phyloP scores from a whole-genome alignment of 2,888 invertebrate genomes.

The Halocaridina rubra region DNA sequence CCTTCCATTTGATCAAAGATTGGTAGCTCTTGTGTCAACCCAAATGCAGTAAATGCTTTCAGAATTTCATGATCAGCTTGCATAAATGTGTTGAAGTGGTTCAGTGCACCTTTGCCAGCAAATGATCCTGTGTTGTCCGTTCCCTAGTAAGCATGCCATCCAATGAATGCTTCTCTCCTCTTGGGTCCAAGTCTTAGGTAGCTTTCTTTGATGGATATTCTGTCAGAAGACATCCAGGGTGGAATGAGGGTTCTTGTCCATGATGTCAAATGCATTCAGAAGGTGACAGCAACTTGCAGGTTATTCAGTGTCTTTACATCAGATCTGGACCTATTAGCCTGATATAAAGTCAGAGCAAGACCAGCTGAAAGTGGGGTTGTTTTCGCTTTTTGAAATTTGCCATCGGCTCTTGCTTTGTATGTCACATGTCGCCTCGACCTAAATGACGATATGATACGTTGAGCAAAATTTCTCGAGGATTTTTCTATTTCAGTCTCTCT shows the following conservation, averaged over 20 bases:
- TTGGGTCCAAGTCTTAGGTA: background rate
- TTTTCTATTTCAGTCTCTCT: background rate
- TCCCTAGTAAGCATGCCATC: background rate
- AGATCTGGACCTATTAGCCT: too few species aligned
- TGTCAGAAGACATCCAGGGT: background rate
- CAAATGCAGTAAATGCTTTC: background rate
- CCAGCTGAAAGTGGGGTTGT: too few species aligned
- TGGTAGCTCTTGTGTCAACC: background rate
- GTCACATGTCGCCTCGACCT: too few species aligned
- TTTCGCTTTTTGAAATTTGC: too few species aligned
- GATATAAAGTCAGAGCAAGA: too few species aligned
- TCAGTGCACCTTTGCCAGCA: constrained; percentile 10
- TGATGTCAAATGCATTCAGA: constrained; percentile 1
- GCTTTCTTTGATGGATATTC: background rate
- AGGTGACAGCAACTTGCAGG: too few species aligned
- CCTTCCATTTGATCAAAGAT: background rate
- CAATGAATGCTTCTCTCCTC: background rate
- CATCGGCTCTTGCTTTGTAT: too few species aligned
- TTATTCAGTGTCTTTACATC: too few species aligned
- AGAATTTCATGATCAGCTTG: background rate
- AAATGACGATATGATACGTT: too few species aligned
- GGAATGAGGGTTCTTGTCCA: background rate
- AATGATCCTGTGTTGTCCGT: constrained; percentile 16
- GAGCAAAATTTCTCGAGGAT: background rate
- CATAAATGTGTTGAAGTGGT: constrained; percentile 3